Evolutionary conservation across 1,140 invertebrate species (phyloP).

Genomic region (Drosophila novamexicana): DNA sequence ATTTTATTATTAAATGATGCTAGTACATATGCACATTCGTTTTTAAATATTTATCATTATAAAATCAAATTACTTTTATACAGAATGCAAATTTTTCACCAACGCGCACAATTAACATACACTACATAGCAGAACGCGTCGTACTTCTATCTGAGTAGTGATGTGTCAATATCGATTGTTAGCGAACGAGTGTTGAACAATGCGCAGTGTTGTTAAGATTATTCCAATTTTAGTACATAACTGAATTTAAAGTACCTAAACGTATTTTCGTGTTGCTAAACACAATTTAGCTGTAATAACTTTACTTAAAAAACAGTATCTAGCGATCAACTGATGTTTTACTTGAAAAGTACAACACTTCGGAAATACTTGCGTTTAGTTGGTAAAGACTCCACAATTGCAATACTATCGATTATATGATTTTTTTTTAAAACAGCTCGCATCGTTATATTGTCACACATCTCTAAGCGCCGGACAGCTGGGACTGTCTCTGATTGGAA

Average conservation of each 20-base stretch:
- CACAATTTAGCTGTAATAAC: background rate
- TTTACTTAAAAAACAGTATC: too few relatives aligned
- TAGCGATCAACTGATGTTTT: too few relatives aligned
- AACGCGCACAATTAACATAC: slow-evolving; percentile 48
- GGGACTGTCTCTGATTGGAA: slow-evolving; percentile 16
- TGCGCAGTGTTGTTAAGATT: background rate
- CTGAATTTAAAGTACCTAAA: background rate
- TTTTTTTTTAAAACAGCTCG: background rate
- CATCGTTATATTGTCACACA: background rate
- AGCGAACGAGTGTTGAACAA: slow-evolving; percentile 10
- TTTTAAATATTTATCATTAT: slow-evolving; percentile 33
- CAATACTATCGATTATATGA: slow-evolving; percentile 1
- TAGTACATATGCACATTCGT: slow-evolving; percentile 28
- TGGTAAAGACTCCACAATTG: background rate
- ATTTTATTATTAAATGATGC: slow-evolving; percentile 50
- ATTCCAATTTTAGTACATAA: background rate
- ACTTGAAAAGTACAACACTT: too few relatives aligned
- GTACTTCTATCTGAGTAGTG: slow-evolving; percentile 22
- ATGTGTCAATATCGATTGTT: slow-evolving; percentile 10
- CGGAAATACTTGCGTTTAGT: background rate
- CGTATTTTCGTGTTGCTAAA: background rate
- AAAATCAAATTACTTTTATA: slow-evolving; percentile 37
- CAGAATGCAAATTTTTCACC: slow-evolving; percentile 58
- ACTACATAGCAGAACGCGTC: slow-evolving; percentile 45
- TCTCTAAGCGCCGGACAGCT: slow-evolving; percentile 25